These are phyloP conservation scores for Passerina amoena DNA, from an alignment of 2,113 vertebrate species.

Conservation along the genomic window DNA sequence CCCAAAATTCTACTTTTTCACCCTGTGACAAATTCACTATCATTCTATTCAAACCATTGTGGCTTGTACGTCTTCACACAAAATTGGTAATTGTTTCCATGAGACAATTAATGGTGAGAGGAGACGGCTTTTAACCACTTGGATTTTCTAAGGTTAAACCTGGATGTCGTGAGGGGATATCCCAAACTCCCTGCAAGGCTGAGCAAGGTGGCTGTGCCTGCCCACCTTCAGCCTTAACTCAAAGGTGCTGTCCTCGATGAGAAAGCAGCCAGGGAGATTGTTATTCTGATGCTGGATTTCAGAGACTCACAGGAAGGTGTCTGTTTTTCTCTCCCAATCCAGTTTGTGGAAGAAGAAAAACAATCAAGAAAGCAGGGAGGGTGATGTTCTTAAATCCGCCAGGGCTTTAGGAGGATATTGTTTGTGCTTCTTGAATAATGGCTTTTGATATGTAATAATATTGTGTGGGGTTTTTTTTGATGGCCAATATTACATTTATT, in stretches of 20 bases:
- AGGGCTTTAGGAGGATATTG: constrained; percentile 51
- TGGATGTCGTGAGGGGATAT: accelerated
- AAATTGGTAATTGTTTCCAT: no score
- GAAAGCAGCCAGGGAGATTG: neutral
- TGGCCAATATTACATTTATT: constrained; percentile 63
- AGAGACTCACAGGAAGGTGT: accelerated
- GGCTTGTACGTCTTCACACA: no score
- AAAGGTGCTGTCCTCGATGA: neutral
- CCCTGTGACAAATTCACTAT: no score
- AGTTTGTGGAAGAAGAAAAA: neutral
- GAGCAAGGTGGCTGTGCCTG: neutral
- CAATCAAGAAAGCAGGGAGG: neutral
- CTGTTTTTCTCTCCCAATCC: neutral
- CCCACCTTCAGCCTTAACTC: neutral
- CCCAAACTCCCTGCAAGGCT: accelerated
- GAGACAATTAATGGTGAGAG: accelerated
- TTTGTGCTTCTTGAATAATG: constrained; percentile 67
- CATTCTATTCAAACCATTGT: no score
- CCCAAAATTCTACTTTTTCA: no score
- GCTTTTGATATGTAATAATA: constrained; percentile 64
- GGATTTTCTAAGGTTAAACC: neutral
- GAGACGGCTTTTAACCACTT: neutral
- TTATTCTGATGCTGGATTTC: accelerated
- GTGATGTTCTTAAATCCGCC: neutral
- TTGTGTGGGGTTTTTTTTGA: constrained; percentile 3